Conservation (phyloP, 2,888 invertebrate species). For the Chymomyza procnemis region DNA sequence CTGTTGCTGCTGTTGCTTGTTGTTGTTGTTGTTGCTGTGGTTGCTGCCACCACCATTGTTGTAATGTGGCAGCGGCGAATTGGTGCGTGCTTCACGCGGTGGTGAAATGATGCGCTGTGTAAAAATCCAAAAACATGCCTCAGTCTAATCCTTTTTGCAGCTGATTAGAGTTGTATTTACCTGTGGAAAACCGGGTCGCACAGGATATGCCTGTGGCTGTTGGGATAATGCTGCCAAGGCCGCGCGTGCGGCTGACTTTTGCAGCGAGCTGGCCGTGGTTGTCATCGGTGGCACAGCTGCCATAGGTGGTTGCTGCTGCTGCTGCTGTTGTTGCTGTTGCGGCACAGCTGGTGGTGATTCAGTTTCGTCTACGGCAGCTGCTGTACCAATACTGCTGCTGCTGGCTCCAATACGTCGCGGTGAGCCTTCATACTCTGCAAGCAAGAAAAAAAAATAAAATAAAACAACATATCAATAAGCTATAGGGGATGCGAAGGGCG, state of each 20-base stretch:
- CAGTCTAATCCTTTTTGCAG: constrained; percentile 19
- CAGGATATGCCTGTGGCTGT: constrained; percentile 80
- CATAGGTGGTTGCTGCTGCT: constrained; percentile 31
- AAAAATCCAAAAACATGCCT: no score
- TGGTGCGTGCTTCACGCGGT: constrained; percentile 70
- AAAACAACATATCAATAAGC: not conserved
- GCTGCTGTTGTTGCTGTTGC: constrained; percentile 10
- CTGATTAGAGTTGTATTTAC: constrained; percentile 60
- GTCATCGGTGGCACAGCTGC: constrained; percentile 36
- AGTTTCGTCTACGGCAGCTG: constrained; percentile 45
- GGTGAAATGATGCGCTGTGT: constrained; percentile 76
- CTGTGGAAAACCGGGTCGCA: constrained; percentile 93
- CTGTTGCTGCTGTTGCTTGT: constrained; percentile 25
- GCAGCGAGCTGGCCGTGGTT: constrained; percentile 38
- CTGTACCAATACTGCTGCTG: constrained; percentile 31
- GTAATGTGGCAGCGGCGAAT: constrained; percentile 59
- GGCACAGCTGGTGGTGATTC: constrained; percentile 44
- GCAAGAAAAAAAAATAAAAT: not conserved
- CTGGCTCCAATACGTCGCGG: constrained; percentile 57
- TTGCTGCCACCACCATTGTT: constrained; percentile 37
- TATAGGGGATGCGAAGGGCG: not conserved
- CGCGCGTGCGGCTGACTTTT: constrained; percentile 54
- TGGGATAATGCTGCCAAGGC: constrained; percentile 49
- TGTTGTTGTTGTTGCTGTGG: constrained; percentile 48
- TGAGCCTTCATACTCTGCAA: constrained; percentile 57